A percentile compares a stretch with the other conserved stretches of the same genome.
Evolutionary conservation across 2,113 vertebrate species (phyloP).

Genomic region (Leucopternis melanops): DNA sequence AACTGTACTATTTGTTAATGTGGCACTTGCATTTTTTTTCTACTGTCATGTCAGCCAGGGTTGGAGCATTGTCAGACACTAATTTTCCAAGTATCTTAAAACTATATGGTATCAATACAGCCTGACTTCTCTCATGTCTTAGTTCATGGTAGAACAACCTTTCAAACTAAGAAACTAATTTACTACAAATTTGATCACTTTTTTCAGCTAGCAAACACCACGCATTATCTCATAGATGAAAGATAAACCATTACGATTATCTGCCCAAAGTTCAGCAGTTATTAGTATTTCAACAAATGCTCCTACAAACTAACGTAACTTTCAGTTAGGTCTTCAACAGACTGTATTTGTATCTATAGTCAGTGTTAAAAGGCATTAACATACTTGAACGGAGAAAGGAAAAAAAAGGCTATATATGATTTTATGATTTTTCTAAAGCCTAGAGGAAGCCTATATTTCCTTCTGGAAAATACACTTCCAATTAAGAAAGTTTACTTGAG

Average conservation of each 20-base stretch:
- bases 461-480: neutral
- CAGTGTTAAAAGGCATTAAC: neutral
- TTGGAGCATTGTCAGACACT: neutral
- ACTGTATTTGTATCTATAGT: neutral
- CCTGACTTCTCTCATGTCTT: neutral
- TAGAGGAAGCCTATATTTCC: neutral
- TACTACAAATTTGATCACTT: neutral
- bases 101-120: neutral
- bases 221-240: fast-evolving
- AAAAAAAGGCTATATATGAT: neutral
- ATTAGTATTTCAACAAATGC: neutral
- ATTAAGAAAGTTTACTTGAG: neutral
- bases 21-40: neutral
- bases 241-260: neutral
- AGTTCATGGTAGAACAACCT: neutral
- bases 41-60: neutral
- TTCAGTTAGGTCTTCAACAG: neutral
- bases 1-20: neutral
- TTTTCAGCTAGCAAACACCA: neutral
- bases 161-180: neutral
- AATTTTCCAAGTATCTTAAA: neutral
- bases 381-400: fast-evolving
- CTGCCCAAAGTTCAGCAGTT: neutral
- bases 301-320: neutral
- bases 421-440: neutral